A percentile compares a stretch with the other conserved stretches of the same genome.
Conservation (phyloP, 2,113 vertebrate species). For the Forbesichthys agassizii region DNA sequence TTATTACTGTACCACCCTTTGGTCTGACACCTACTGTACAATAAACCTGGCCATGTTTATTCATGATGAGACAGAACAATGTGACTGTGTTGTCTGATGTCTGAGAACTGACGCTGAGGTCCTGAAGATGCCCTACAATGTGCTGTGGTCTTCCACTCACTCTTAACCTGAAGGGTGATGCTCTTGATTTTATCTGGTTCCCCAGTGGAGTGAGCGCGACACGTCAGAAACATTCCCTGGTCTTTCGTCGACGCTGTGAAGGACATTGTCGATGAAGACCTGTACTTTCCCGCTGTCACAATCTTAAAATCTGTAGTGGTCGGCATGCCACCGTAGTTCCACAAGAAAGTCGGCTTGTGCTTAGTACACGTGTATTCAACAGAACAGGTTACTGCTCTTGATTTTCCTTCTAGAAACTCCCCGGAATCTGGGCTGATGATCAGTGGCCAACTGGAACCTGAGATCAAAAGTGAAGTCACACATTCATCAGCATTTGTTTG, state of each 20-base stretch:
- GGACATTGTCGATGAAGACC: conserved; percentile 34
- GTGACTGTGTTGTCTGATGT: no score
- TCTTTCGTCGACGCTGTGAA: conserved; percentile 46
- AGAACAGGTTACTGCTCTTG: conserved; percentile 42
- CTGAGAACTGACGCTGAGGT: not conserved
- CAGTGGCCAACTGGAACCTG: conserved; percentile 37
- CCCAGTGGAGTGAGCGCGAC: conserved; percentile 20
- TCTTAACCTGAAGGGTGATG: conserved; percentile 36
- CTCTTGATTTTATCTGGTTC: not conserved
- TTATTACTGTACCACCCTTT: no score
- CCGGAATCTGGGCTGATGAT: not conserved
- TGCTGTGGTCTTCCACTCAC: conserved; percentile 28
- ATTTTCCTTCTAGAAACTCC: conserved; percentile 50
- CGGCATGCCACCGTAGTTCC: conserved; percentile 45
- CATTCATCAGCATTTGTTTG: no score
- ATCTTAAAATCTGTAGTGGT: not conserved
- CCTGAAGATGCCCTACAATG: not conserved
- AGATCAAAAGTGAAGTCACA: not conserved
- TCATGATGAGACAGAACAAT: no score
- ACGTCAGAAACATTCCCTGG: conserved; percentile 44
- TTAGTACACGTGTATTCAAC: conserved; percentile 43
- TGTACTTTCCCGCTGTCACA: not conserved
- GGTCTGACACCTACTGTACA: no score
- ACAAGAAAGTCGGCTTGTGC: conserved; percentile 33
- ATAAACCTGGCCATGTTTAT: no score